These are phyloP conservation scores for Trichacis sp. DNA, from an alignment of 2,888 invertebrate species.

Conservation along the genomic window DNA sequence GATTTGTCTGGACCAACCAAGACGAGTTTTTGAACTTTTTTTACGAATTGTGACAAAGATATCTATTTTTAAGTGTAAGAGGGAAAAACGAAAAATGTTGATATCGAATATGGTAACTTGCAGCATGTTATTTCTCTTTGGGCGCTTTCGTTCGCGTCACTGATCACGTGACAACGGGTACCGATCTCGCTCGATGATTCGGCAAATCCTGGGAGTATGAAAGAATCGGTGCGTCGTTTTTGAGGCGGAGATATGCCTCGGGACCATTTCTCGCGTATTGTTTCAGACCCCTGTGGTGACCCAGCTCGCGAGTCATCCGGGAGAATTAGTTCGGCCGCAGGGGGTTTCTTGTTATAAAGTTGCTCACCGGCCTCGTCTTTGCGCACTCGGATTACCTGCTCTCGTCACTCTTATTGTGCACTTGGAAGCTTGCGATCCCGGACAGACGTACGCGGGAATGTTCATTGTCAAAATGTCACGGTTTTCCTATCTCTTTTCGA, in stretches of 20 bases:
- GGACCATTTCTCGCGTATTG: conserved; percentile 64
- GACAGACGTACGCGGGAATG: conserved; percentile 2
- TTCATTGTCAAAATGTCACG: conserved; percentile 27
- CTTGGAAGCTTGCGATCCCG: not conserved
- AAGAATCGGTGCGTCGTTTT: conserved; percentile 28
- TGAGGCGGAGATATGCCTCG: conserved; percentile 24
- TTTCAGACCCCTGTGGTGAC: conserved; percentile 67
- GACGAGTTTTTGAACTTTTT: too few relatives aligned
- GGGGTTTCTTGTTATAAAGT: conserved; percentile 66
- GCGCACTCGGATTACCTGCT: conserved; percentile 20
- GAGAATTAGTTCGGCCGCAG: conserved; percentile 68
- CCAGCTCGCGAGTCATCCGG: conserved; percentile 66
- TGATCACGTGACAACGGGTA: conserved; percentile 45
- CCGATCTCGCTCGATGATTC: conserved; percentile 52
- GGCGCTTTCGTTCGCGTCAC: conserved; percentile 45
- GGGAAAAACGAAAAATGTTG: not conserved
- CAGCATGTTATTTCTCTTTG: not conserved
- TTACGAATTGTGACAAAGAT: too few relatives aligned
- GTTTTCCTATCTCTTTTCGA: conserved; percentile 21
- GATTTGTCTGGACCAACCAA: too few relatives aligned
- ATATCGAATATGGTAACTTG: too few relatives aligned
- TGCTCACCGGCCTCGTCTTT: conserved; percentile 39
- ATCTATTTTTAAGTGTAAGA: too few relatives aligned
- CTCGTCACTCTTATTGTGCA: conserved; percentile 21
- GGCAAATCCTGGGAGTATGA: conserved; percentile 48